Conservation (phyloP, 2,113 vertebrate species). For the Nothocercus nigrocapillus region DNA sequence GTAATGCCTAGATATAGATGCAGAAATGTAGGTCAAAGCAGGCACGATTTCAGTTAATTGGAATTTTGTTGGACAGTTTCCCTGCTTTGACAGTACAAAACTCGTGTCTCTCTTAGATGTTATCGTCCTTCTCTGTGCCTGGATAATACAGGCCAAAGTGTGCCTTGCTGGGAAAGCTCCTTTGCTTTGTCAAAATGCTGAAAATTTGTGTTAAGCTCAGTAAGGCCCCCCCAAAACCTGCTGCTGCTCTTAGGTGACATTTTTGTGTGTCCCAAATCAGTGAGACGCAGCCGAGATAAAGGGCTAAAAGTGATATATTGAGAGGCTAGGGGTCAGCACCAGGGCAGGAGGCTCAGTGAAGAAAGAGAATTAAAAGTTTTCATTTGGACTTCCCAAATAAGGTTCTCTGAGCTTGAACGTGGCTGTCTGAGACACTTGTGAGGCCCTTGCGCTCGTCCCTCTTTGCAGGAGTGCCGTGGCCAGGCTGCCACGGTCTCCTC, state of each 20-base stretch:
- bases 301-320: background rate
- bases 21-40: background rate
- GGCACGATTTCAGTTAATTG: background rate
- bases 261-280: background rate
- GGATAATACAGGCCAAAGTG: background rate
- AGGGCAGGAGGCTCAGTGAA: background rate
- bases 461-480: background rate
- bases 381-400: background rate
- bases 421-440: background rate
- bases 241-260: background rate
- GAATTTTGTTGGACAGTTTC: background rate
- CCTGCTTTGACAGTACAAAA: background rate
- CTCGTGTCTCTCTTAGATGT: background rate
- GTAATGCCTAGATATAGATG: background rate
- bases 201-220: background rate
- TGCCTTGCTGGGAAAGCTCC: background rate
- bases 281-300: background rate
- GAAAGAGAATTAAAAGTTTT: background rate
- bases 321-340: background rate
- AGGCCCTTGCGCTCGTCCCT: no score
- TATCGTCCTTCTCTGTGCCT: background rate
- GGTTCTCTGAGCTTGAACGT: background rate
- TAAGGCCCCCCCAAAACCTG: background rate
- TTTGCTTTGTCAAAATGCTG: background rate
- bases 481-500: background rate